Evolutionary conservation across 2,888 invertebrate species (phyloP).

Genomic region (Leucania comma): DNA sequence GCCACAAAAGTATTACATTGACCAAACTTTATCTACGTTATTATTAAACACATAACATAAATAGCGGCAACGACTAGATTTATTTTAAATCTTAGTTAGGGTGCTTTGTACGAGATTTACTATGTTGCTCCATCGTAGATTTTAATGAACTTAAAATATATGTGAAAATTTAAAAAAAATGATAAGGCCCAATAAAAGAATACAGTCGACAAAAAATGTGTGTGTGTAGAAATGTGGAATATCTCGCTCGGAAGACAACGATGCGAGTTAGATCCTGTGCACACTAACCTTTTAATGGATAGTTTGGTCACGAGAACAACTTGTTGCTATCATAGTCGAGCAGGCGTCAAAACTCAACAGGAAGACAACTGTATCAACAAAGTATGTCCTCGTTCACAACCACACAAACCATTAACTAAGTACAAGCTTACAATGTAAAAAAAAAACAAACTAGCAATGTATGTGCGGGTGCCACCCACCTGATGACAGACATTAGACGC

Average conservation of each 20-base stretch:
- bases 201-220: background rate
- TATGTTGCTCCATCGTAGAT: too few species aligned
- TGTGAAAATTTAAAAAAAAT: background rate
- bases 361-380: background rate
- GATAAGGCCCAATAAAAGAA: background rate
- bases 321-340: conserved; percentile 9
- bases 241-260: background rate
- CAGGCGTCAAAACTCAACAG: conserved; percentile 12
- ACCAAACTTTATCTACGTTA: background rate
- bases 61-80: background rate
- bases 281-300: background rate
- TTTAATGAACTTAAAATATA: background rate
- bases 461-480: conserved; percentile 21
- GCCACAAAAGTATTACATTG: conserved; percentile 14
- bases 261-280: too few species aligned
- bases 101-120: too few species aligned
- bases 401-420: background rate
- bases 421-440: conserved; percentile 27
- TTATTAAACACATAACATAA: too few species aligned
- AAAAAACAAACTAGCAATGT: conserved; percentile 14
- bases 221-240: background rate
- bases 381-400: background rate
- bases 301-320: background rate
- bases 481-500: conserved; percentile 38
- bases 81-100: too few species aligned